Evolutionary conservation across 2,113 vertebrate genomes (phyloP), one percentile per base, ranked within the genome.

Genomic region (Macquaria australasica): DNA sequence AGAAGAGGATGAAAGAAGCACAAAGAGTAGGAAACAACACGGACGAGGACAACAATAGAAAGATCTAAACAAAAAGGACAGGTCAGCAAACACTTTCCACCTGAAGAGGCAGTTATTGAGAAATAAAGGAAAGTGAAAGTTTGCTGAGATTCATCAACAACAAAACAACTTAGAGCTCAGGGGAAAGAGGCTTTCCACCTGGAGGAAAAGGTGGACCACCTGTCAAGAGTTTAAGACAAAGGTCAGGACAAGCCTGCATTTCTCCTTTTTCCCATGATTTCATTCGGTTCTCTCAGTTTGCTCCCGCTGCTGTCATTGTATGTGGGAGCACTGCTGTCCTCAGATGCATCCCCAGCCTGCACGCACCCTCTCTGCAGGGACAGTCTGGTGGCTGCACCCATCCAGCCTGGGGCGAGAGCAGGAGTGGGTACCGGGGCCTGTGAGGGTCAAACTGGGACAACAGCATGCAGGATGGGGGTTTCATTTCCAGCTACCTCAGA

Each of bases 381-480:
- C 41, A 93, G 25, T 58, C 90, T 96, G 87, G 95, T 96, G 78
- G 95, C 95, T 75, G 90, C 91, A 55, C 93, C 90, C 53, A 73
- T 82, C 76, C 84, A 90, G 50, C 63, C 85, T 37, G 91, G 85
- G 64, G 48, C 25, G 5, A 89, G 70, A 76, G 89, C 55, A 72
- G 91, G 81, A 81, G 68, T 15, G 37, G 89, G 80, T 72, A 58
- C 56, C 15, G 83, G 59, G 87, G 79, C 84, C 82, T 93, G 93
- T 85, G 89, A 91, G 81, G 93, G 92, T 82, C 92, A 88, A 66
- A 73, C 77, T 25, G 92, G 89, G 81, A 90, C 79, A 64, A 23
- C 39, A 23, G 73, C 77, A 39, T 94, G 93, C 83, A 91, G 82
- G 73, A 86, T 41, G 53, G 79, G 68, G 31, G 73, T 77, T 72